Evolutionary conservation across 2,888 invertebrate species (phyloP).

Genomic region (Venusia cambrica): DNA sequence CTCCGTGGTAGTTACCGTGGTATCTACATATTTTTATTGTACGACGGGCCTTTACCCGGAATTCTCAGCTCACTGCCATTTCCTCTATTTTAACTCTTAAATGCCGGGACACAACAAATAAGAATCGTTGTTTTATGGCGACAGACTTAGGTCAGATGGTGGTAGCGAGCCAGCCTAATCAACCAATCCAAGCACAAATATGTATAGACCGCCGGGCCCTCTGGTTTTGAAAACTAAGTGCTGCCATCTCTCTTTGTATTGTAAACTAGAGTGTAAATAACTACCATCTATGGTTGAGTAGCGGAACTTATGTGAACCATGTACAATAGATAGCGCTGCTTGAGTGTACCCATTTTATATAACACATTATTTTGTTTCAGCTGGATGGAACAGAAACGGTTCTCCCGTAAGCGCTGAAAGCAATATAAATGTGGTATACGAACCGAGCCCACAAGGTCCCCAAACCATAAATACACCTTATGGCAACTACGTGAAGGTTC

Average conservation of each 20-base stretch:
- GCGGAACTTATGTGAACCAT: conserved; percentile 12
- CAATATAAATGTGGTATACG: conserved; percentile 39
- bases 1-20: too few species aligned
- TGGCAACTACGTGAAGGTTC: conserved; percentile 57
- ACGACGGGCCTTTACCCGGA: too few species aligned
- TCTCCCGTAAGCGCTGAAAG: conserved; percentile 13
- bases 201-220: too few species aligned
- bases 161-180: too few species aligned
- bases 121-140: too few species aligned
- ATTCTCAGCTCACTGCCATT: too few species aligned
- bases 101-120: too few species aligned
- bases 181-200: too few species aligned
- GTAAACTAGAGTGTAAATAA: neutral
- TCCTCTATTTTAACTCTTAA: too few species aligned
- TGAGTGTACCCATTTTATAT: conserved; percentile 1
- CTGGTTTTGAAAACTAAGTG: neutral
- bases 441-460: conserved; percentile 52
- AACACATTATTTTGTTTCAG: conserved; percentile 46
- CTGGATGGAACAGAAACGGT: conserved; percentile 60
- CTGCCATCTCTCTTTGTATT: conserved; percentile 12
- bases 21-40: too few species aligned
- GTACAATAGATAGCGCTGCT: conserved; percentile 1
- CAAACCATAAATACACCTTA: conserved; percentile 68
- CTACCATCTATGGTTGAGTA: conserved; percentile 12
- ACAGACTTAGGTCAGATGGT: too few species aligned